phyloP scores from a whole-genome alignment of 2,797 vertebrate genomes.

The Cryptoblepharus egeriae region DNA sequence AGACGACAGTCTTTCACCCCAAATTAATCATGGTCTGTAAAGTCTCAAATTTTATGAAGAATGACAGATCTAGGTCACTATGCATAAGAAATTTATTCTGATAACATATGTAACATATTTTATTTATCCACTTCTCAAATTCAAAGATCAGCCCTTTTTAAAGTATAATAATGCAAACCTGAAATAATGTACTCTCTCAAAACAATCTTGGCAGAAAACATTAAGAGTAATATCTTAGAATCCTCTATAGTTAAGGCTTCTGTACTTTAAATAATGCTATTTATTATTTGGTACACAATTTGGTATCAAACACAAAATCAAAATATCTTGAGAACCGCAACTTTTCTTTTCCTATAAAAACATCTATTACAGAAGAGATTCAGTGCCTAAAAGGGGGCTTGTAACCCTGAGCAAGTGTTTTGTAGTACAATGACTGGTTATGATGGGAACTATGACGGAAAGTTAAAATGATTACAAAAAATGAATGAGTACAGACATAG shows the following conservation, averaged over 20 bases:
- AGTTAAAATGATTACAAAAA: neutral
- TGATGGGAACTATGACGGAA: neutral
- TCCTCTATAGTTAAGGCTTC: neutral
- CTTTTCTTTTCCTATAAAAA: neutral
- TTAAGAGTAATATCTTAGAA: neutral
- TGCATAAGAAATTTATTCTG: conserved; percentile 30
- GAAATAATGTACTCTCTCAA: neutral
- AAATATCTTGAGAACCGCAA: neutral
- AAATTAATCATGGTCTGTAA: neutral
- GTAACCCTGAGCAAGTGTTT: neutral
- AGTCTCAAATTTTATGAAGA: conserved; percentile 17
- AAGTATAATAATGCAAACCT: neutral
- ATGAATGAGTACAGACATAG: neutral
- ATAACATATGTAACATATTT: conserved; percentile 69
- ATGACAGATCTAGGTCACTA: conserved; percentile 67
- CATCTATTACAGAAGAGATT: neutral
- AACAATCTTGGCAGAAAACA: neutral
- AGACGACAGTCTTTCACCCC: neutral
- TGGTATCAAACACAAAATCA: neutral
- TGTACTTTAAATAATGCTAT: neutral
- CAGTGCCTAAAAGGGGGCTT: neutral
- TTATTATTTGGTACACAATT: neutral
- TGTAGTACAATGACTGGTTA: no score
- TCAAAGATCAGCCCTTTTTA: conserved; percentile 27
- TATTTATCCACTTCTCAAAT: conserved; percentile 62